Evolutionary conservation across 2,888 invertebrate genomes (phyloP).

Genomic region (Acanthosepion esculentum): DNA sequence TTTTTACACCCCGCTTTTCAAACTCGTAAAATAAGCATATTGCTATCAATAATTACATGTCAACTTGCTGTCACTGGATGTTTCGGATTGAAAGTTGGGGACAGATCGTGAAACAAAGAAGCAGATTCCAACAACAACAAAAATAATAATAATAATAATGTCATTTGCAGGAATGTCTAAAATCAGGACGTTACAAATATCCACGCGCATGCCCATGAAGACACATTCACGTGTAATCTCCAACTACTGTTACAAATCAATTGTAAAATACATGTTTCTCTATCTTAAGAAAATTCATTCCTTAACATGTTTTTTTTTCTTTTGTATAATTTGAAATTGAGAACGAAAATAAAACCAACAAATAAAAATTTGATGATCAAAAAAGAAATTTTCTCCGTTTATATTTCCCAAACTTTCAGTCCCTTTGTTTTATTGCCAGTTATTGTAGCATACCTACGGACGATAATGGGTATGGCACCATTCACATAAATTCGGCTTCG

Average conservation of each 20-base stretch:
- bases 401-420: no score
- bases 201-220: not conserved
- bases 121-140: not conserved
- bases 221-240: not conserved
- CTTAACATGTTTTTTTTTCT: not conserved
- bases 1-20: no score
- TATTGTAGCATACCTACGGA: no score
- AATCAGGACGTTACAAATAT: not conserved
- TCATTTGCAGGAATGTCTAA: not conserved
- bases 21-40: no score
- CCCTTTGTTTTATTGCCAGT: no score
- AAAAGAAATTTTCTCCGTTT: no score
- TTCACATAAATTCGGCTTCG: no score
- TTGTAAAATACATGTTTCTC: not conserved
- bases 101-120: no score
- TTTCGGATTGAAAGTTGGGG: no score
- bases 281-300: not conserved
- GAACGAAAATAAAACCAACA: slow-evolving; percentile 8
- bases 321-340: slow-evolving; percentile 21
- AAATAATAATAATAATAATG: not conserved
- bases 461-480: no score
- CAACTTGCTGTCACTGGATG: no score
- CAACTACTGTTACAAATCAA: not conserved
- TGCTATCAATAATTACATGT: no score
- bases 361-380: not conserved